Evolutionary conservation across 2,888 invertebrate genomes (phyloP).

Genomic region (Oxytorus armatus): DNA sequence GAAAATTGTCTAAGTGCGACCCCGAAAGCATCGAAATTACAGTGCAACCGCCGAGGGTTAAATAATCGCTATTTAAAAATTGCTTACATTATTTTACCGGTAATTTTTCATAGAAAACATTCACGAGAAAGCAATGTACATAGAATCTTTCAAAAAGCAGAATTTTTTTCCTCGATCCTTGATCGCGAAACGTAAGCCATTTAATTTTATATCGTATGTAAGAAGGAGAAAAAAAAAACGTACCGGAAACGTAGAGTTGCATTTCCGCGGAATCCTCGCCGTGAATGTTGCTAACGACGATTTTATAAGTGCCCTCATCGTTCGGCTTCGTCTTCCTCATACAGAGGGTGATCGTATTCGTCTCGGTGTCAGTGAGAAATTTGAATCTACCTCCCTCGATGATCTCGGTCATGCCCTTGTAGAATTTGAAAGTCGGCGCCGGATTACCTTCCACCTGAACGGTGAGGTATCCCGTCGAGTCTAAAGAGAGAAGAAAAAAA

Average conservation of each 20-base stretch:
- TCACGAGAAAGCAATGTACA: too few species aligned
- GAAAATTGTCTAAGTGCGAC: too few species aligned
- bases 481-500: conserved; percentile 84
- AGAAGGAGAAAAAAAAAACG: conserved; percentile 68
- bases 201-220: too few species aligned
- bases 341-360: conserved; percentile 95
- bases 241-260: conserved; percentile 98
- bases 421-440: conserved; percentile 97
- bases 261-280: conserved; percentile 98
- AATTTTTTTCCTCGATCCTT: too few species aligned
- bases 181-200: too few species aligned
- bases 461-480: conserved; percentile 96
- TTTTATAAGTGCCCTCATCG: conserved; percentile 98
- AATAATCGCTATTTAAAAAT: too few species aligned
- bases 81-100: too few species aligned
- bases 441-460: conserved; percentile 97
- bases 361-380: conserved; percentile 97
- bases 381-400: conserved; percentile 98
- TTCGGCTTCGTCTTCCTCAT: conserved; percentile 98
- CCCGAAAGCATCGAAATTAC: too few species aligned
- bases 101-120: too few species aligned
- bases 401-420: conserved; percentile 96
- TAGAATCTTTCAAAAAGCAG: too few species aligned
- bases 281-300: conserved; percentile 96
- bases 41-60: too few species aligned